phyloP scores from a whole-genome alignment of 1,140 invertebrate species.

The Maniola jurtina region DNA sequence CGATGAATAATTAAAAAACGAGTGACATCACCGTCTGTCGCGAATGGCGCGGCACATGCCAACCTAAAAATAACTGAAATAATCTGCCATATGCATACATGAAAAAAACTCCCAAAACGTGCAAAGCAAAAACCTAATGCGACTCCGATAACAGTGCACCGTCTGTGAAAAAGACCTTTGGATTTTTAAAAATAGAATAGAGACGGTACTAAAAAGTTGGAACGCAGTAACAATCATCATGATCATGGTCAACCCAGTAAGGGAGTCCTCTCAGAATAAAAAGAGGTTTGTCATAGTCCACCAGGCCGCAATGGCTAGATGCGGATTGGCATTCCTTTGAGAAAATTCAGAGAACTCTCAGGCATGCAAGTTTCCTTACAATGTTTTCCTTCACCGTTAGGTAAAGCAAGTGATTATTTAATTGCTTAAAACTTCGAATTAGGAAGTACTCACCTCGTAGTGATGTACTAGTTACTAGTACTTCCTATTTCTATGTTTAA shows the following conservation, averaged over 20 bases:
- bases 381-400: no score
- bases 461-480: no score
- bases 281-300: no score
- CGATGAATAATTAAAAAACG: slow-evolving; percentile 59
- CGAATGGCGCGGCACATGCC: slow-evolving; percentile 69
- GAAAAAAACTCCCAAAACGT: slow-evolving; percentile 58
- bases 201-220: slow-evolving; percentile 22
- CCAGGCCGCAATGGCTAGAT: no score
- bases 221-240: slow-evolving; percentile 26
- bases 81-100: slow-evolving; percentile 69
- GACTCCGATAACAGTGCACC: slow-evolving; percentile 39
- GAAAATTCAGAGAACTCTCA: no score
- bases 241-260: slow-evolving; percentile 1
- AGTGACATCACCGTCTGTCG: slow-evolving; percentile 72
- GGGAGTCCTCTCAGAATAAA: no score
- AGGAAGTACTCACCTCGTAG: no score
- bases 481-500: no score
- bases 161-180: slow-evolving; percentile 10
- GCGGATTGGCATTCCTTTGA: no score
- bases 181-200: slow-evolving; percentile 13
- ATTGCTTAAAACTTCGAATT: no score
- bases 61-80: slow-evolving; percentile 70
- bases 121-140: slow-evolving; percentile 55
- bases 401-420: no score
- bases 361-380: no score